These are phyloP conservation scores for Caenorhabditis elegans DNA, from an alignment of 1,140 invertebrate genomes.

Conservation along the genomic window WBcel235 BX284603.4:8445001-8445500, in stretches of 20 bases:
- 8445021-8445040: slow-evolving; percentile 44
- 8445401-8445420: too few species aligned
- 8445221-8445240: slow-evolving; percentile 77
- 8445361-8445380: slow-evolving; percentile 82
- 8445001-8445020: slow-evolving; percentile 37
- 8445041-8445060: slow-evolving; percentile 42
- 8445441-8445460: slow-evolving; percentile 41
- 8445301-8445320: slow-evolving; percentile 82
- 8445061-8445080: slow-evolving; percentile 25
- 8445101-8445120: slow-evolving; percentile 67
- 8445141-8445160: slow-evolving; percentile 79
- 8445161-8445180: slow-evolving; percentile 89
- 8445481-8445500: slow-evolving; percentile 87
- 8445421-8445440: neutral
- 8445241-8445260: slow-evolving; percentile 80
- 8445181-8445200: slow-evolving; percentile 90
- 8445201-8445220: slow-evolving; percentile 85
- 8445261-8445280: slow-evolving; percentile 75
- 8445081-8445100: slow-evolving; percentile 35
- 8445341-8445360: slow-evolving; percentile 87
- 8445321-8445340: slow-evolving; percentile 85
- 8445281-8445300: slow-evolving; percentile 73
- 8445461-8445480: slow-evolving; percentile 81
- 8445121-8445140: slow-evolving; percentile 74
- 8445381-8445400: slow-evolving; percentile 41